Evolutionary conservation across 2,888 invertebrate species (phyloP).

Genomic region (Microchrysa polita): DNA sequence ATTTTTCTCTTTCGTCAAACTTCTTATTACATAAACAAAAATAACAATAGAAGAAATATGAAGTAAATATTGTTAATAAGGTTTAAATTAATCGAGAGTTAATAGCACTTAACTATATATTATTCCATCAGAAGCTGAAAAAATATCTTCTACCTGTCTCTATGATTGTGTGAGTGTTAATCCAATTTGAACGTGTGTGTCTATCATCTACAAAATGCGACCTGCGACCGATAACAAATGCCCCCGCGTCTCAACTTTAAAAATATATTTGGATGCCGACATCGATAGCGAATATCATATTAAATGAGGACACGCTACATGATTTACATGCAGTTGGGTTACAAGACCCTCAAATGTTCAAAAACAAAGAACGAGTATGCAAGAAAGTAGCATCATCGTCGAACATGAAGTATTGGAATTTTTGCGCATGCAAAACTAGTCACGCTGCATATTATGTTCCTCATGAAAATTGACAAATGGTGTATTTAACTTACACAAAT

Average conservation of each 20-base stretch:
- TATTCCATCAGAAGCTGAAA: conserved; percentile 52
- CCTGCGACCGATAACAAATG: not conserved
- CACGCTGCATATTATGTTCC: too few species aligned
- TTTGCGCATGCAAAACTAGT: too few species aligned
- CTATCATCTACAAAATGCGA: conserved; percentile 12
- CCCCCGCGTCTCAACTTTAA: not conserved
- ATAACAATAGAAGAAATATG: conserved; percentile 7
- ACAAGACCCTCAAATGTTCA: too few species aligned
- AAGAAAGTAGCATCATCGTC: too few species aligned
- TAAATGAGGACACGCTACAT: not conserved
- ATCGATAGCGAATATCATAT: conserved; percentile 3
- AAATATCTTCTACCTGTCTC: conserved; percentile 46
- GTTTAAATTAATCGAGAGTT: conserved; percentile 41
- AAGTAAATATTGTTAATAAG: conserved; percentile 38
- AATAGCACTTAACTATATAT: conserved; percentile 44
- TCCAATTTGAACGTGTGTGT: conserved; percentile 33
- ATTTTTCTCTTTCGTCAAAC: not conserved
- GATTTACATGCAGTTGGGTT: not conserved
- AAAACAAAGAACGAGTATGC: too few species aligned
- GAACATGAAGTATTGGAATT: too few species aligned
- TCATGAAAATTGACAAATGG: too few species aligned
- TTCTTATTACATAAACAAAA: not conserved
- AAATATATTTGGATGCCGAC: not conserved
- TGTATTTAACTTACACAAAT: too few species aligned
- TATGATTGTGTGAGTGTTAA: conserved; percentile 44